phyloP scores from a whole-genome alignment of 2,888 invertebrate genomes.

The Drosophila vallismaia region DNA sequence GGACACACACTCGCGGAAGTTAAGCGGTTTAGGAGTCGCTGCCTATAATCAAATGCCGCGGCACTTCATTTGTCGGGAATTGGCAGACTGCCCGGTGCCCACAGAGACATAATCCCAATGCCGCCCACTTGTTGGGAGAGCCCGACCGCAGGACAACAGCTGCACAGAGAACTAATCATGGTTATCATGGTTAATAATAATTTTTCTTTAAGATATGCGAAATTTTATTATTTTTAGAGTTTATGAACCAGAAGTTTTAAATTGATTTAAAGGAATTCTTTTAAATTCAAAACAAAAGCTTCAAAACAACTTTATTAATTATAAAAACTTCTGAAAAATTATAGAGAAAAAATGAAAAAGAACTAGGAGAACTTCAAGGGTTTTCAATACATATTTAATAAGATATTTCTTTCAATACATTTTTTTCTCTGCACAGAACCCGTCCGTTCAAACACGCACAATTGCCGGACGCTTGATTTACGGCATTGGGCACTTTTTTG shows the following conservation, averaged over 20 bases:
- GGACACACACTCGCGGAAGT: slow-evolving; percentile 35
- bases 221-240: too few species aligned
- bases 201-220: too few species aligned
- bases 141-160: slow-evolving; percentile 13
- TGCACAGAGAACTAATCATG: slow-evolving; percentile 20
- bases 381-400: neutral
- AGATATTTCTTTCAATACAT: neutral
- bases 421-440: slow-evolving; percentile 19
- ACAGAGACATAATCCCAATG: slow-evolving; percentile 47
- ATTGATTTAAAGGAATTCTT: too few species aligned
- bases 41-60: slow-evolving; percentile 42
- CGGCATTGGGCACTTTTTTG: slow-evolving; percentile 36
- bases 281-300: too few species aligned
- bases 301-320: too few species aligned
- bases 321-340: too few species aligned
- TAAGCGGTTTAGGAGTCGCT: slow-evolving; percentile 35
- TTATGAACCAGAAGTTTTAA: too few species aligned
- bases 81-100: slow-evolving; percentile 33
- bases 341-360: too few species aligned
- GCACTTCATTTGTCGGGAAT: slow-evolving; percentile 56
- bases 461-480: slow-evolving; percentile 70
- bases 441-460: slow-evolving; percentile 54
- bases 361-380: neutral
- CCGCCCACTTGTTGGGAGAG: slow-evolving; percentile 52
- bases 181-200: neutral